phyloP scores from a whole-genome alignment of 1,140 invertebrate genomes.

The Hestina assimilis region DNA sequence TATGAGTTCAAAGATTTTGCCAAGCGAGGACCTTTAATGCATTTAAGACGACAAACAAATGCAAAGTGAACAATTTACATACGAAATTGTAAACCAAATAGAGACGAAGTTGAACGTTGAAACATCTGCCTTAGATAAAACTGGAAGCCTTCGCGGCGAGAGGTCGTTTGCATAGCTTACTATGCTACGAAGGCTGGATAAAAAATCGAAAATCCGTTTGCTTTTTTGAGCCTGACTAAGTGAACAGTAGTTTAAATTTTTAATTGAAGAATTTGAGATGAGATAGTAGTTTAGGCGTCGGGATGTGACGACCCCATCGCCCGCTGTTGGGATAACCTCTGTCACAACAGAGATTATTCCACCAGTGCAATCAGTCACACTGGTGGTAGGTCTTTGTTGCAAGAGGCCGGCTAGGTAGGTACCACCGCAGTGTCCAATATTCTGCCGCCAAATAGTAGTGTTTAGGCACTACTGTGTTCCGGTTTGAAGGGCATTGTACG shows the following conservation, averaged over 20 bases:
- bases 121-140: slow-evolving; percentile 37
- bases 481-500: too few species aligned
- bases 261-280: not conserved
- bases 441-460: too few species aligned
- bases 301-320: too few species aligned
- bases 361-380: too few species aligned
- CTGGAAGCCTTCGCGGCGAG: not conserved
- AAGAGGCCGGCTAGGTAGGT: too few species aligned
- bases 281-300: too few species aligned
- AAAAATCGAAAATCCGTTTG: not conserved
- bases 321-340: too few species aligned
- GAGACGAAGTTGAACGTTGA: slow-evolving; percentile 30
- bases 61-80: slow-evolving; percentile 53
- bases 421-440: too few species aligned
- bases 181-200: slow-evolving; percentile 5
- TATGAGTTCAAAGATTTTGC: slow-evolving; percentile 46
- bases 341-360: too few species aligned
- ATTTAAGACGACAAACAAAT: slow-evolving; percentile 48
- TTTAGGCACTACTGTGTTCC: too few species aligned
- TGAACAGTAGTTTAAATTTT: not conserved
- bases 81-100: slow-evolving; percentile 58
- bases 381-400: too few species aligned
- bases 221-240: not conserved
- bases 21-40: slow-evolving; percentile 51
- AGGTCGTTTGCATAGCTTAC: slow-evolving; percentile 21